These are phyloP conservation scores for Bos indicus DNA, from an alignment of 2,113 vertebrate species.

Conservation along the genomic window DNA sequence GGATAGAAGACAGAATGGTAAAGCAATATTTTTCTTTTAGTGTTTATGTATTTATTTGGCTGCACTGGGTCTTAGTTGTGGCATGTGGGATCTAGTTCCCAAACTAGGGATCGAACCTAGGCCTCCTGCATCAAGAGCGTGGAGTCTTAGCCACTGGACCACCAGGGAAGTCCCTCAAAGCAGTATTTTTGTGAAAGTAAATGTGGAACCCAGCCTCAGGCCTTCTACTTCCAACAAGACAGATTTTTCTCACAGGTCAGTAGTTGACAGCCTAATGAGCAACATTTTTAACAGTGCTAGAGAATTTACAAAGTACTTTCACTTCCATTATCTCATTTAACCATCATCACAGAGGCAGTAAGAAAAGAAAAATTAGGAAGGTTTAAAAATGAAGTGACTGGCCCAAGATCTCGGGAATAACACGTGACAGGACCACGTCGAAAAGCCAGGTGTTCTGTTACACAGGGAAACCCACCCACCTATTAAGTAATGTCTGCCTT, in stretches of 20 bases:
- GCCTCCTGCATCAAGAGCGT: neutral
- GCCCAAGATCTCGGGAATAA: neutral
- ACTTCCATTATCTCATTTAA: neutral
- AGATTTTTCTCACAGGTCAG: neutral
- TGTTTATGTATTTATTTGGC: neutral
- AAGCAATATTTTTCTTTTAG: neutral
- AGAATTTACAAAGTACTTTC: neutral
- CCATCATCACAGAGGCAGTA: neutral
- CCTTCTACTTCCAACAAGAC: neutral
- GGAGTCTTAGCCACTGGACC: neutral
- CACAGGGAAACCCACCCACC: neutral
- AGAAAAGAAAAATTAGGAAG: neutral
- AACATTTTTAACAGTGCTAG: neutral
- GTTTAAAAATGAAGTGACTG: neutral
- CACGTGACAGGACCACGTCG: neutral
- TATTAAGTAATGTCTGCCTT: neutral
- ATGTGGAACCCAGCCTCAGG: neutral
- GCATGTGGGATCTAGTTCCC: neutral
- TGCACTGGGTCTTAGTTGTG: neutral
- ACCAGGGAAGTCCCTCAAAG: neutral
- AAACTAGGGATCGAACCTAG: neutral
- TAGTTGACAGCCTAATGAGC: neutral
- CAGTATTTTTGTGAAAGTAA: neutral
- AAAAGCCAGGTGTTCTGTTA: neutral
- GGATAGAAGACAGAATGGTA: neutral